phyloP scores from a whole-genome alignment of 2,113 vertebrate species.

The Parus major region DNA sequence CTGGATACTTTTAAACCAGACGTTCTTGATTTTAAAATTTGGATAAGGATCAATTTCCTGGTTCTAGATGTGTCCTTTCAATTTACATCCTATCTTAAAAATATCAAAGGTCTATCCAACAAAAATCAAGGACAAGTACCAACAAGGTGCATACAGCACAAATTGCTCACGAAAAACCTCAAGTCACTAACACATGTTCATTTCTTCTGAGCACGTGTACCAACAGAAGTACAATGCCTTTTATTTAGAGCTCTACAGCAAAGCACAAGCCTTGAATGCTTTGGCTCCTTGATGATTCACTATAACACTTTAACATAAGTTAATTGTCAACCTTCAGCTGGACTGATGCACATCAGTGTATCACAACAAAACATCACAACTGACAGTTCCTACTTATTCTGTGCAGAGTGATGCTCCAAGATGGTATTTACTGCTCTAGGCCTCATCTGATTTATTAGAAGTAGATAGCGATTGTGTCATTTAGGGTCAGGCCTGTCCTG shows the following conservation, averaged over 20 bases:
- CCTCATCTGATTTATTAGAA: neutral
- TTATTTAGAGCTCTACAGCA: neutral
- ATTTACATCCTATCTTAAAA: neutral
- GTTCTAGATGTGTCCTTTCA: neutral
- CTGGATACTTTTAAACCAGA: neutral
- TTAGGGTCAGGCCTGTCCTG: neutral
- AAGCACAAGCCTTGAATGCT: neutral
- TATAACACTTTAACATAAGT: neutral
- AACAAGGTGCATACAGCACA: neutral
- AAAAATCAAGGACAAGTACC: slow-evolving; percentile 16
- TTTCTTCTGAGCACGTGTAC: slow-evolving; percentile 2
- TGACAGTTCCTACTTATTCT: neutral
- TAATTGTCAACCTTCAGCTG: neutral
- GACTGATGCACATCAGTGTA: neutral
- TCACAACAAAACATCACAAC: neutral
- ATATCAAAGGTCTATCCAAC: neutral
- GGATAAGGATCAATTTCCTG: neutral
- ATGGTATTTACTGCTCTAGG: neutral
- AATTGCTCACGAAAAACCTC: neutral
- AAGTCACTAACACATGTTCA: neutral
- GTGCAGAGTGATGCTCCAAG: neutral
- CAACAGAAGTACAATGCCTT: slow-evolving; percentile 6
- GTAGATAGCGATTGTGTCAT: neutral
- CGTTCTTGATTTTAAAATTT: neutral
- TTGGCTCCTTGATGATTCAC: neutral